Evolutionary conservation across 35 echinoderm and acorn worm genomes (phyloP).

Genomic region (Anneissia japonica): DNA sequence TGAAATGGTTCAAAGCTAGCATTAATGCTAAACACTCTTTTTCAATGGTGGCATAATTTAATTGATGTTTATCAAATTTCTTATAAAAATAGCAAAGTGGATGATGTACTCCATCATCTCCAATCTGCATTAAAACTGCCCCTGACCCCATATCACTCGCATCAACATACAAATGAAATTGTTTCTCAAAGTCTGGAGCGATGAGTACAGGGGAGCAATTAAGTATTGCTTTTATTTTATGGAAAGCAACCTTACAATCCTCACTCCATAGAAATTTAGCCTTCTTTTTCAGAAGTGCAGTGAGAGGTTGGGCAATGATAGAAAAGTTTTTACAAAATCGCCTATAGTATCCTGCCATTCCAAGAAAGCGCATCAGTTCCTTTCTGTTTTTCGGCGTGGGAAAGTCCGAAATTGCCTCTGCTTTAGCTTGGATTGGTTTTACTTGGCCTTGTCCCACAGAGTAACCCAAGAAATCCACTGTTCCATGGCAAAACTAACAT

Average conservation of each 20-base stretch:
- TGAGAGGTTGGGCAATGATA: conserved; percentile 12
- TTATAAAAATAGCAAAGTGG: conserved; percentile 67
- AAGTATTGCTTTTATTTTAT: conserved; percentile 47
- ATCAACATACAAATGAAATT: conserved; percentile 47
- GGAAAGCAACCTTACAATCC: conserved; percentile 44
- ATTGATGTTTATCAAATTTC: conserved; percentile 51
- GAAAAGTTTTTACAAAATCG: conserved; percentile 15
- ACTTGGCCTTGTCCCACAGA: conserved; percentile 41
- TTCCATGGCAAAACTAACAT: conserved; percentile 29
- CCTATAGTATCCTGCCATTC: conserved; percentile 38
- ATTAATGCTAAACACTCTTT: conserved; percentile 45
- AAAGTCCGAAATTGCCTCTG: conserved; percentile 17
- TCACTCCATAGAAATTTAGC: conserved; percentile 38
- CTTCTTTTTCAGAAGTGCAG: conserved; percentile 36
- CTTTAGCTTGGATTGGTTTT: conserved; percentile 20
- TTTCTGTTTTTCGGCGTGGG: conserved; percentile 21
- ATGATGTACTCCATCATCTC: conserved; percentile 32
- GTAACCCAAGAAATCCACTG: conserved; percentile 32
- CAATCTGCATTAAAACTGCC: conserved; percentile 48
- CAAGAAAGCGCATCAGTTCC: conserved; percentile 40
- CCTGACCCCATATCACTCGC: conserved; percentile 61
- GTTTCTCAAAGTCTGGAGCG: conserved; percentile 42
- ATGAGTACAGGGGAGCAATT: conserved; percentile 35
- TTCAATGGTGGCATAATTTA: conserved; percentile 50
- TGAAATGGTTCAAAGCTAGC: conserved; percentile 11